Percentiles rank a stretch among this genome's conserved stretches.
These are phyloP conservation scores for Morus bassanus DNA, from an alignment of 2,797 vertebrate species.

Conservation along the genomic window DNA sequence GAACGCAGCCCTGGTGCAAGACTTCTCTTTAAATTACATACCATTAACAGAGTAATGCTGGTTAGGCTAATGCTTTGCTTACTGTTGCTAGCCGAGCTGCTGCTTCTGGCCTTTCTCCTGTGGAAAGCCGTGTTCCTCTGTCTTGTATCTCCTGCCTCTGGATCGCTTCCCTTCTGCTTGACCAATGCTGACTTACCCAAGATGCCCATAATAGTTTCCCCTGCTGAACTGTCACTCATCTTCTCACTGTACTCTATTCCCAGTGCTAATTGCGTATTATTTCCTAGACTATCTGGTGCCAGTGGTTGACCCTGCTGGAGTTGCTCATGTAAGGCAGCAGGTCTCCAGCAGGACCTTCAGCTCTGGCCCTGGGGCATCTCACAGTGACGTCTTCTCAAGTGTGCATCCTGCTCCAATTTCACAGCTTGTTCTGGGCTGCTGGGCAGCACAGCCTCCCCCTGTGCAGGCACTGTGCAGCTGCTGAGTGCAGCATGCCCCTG, in stretches of 20 bases:
- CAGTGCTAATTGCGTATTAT: background rate
- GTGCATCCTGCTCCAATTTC: background rate
- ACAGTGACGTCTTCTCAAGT: background rate
- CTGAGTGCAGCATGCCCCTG: background rate
- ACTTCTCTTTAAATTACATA: background rate
- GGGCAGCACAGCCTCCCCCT: background rate
- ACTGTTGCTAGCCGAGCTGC: background rate
- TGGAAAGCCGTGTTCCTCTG: rapidly evolving
- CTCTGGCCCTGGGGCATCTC: background rate
- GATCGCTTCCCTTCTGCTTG: background rate
- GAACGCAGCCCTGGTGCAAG: background rate
- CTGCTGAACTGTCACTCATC: background rate
- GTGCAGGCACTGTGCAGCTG: background rate
- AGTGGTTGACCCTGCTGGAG: background rate
- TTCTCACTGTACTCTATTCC: background rate
- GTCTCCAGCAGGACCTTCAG: background rate
- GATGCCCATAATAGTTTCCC: background rate
- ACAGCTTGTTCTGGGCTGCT: background rate
- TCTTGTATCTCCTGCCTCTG: background rate
- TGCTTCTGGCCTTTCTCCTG: background rate
- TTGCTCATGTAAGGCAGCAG: background rate
- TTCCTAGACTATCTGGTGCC: background rate
- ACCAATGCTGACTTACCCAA: background rate
- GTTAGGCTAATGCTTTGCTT: background rate
- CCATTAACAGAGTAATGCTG: background rate